Base-by-base conservation (phyloP, 2,113 vertebrate species). In the Zosterops lateralis region DNA sequence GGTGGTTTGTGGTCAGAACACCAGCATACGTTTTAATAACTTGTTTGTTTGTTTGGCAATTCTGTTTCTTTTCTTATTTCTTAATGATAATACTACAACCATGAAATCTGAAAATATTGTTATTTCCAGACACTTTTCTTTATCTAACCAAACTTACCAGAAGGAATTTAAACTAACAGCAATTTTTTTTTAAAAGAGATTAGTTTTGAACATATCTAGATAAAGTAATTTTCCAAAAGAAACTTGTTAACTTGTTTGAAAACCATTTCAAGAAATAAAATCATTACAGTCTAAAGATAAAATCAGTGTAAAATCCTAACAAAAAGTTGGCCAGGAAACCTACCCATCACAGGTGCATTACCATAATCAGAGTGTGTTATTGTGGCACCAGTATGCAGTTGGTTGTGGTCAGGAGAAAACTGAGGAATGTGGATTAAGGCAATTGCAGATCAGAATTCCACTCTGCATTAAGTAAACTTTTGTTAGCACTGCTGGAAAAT, bases 341-440 rank as follows among this genome's bases (percentile, higher is more conserved):
- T 45, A 51, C 24, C 42, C 47, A 83, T 32, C 58, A 60, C 87
- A 93, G 87, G 71, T 93, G 89, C 3, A 1, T 58, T 70, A 34
- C 62, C 56, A 53, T 57, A 89, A 82, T 87, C 81, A 79, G 53
- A 7, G 3, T 2, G 0, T 79, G 54, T 66, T 90, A 67, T 8
- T 89, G 81, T 82, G 51, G 44, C 0, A 0, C 10, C 74, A 67
- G 67, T 85, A 94, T 71, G 84, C 7, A 18, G 19, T 34, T 74
- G 62, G 50, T 7, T 93, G 87, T 9, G 4, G 60, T 54, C 4
- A 24, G 87, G 38, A 87, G 47, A 91, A 92, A 91, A 89, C 29
- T 8, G 42, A 96, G 84, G 96, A 95, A 95, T 90, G 91, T 0
- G 8, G 84, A 96, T 96, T 92, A 96, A 91, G 47, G 80, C 50